Conservation (phyloP, 1,140 invertebrate species). For the Pectinophora gossypiella region DNA sequence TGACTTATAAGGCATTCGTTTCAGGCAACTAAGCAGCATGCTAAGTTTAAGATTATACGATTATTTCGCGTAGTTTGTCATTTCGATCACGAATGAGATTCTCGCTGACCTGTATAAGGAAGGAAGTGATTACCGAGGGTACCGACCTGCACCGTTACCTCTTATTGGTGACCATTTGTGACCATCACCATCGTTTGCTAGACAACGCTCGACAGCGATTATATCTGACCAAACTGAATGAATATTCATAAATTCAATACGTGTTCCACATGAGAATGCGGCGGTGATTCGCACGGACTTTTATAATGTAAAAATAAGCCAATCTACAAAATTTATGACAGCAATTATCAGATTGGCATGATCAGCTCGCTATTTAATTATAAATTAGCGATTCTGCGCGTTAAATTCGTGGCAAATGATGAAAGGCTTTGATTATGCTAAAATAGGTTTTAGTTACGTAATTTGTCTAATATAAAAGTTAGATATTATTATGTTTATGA, state of each 20-base stretch:
- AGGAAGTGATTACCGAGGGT: slow-evolving; percentile 66
- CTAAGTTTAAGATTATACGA: neutral
- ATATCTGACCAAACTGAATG: slow-evolving; percentile 38
- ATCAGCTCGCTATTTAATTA: no score
- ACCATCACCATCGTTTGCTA: slow-evolving; percentile 16
- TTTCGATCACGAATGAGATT: slow-evolving; percentile 55
- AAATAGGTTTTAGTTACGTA: no score
- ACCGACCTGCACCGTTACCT: slow-evolving; percentile 64
- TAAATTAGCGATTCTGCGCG: no score
- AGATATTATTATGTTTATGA: no score
- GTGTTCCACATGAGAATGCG: slow-evolving; percentile 20
- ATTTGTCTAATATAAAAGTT: no score
- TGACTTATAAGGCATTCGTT: neutral
- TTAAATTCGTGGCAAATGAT: no score
- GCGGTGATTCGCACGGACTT: slow-evolving; percentile 3
- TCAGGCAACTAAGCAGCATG: neutral
- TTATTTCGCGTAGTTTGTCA: slow-evolving; percentile 18
- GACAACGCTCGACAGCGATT: slow-evolving; percentile 33
- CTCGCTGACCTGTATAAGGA: slow-evolving; percentile 60
- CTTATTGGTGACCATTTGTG: slow-evolving; percentile 38
- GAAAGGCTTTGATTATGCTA: no score
- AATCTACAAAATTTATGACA: no score
- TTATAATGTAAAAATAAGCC: neutral
- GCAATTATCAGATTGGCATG: no score
- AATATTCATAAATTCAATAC: slow-evolving; percentile 42